A percentile compares a stretch with the other conserved stretches of the same genome.
Conservation (phyloP, 2,797 vertebrate species). For the Xiphorhynchus erythropygius region DNA sequence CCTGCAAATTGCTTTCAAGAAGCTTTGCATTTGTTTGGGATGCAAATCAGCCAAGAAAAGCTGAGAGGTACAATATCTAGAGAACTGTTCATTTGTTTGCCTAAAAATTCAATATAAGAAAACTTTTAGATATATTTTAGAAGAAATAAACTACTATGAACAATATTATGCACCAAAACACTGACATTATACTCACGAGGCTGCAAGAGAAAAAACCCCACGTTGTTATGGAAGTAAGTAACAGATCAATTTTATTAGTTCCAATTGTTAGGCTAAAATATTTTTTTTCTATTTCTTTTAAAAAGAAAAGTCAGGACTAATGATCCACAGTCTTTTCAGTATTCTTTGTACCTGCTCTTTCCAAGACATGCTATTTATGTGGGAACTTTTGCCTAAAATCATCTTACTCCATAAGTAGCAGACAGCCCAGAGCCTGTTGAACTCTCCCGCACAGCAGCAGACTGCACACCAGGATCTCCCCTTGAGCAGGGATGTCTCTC, state of each 20-base stretch:
- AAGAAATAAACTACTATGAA: background rate
- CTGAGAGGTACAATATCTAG: background rate
- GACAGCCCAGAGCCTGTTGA: rapidly evolving
- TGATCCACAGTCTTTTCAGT: background rate
- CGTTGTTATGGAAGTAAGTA: background rate
- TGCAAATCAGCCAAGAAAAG: background rate
- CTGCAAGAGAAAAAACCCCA: background rate
- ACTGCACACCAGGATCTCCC: background rate
- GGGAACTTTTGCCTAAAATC: background rate
- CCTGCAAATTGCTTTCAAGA: background rate
- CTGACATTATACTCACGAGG: background rate
- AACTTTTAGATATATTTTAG: background rate
- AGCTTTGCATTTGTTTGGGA: background rate
- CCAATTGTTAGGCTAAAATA: background rate
- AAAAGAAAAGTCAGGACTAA: background rate
- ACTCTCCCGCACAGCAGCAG: background rate
- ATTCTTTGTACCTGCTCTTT: background rate
- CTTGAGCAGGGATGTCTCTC: background rate
- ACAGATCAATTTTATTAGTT: background rate
- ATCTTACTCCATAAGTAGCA: background rate
- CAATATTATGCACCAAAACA: background rate
- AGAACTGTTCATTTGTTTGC: background rate
- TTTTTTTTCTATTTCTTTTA: background rate
- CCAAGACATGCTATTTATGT: background rate
- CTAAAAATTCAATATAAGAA: background rate